Percentiles rank a stretch among this genome's conserved stretches.
Conservation (phyloP, 35 echinoderm and acorn worm genomes). For the Heliocidaris erythrogramma region DNA sequence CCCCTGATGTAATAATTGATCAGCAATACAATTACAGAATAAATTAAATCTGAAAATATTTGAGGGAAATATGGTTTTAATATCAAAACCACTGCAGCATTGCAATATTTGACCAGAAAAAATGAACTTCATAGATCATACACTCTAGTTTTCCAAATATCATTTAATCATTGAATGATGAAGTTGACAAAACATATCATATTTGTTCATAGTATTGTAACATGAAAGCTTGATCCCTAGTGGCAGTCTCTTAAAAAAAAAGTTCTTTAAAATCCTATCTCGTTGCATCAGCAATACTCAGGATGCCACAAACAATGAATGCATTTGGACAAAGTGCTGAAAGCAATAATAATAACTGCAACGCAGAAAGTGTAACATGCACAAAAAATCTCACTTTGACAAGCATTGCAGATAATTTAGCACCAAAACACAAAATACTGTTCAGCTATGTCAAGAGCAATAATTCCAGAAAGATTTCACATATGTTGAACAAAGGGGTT, state of each 20-base stretch:
- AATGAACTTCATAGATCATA: not conserved
- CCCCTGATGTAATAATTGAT: not conserved
- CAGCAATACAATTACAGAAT: not conserved
- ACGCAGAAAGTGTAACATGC: too few species aligned
- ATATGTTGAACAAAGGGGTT: not conserved
- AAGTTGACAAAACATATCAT: too few species aligned
- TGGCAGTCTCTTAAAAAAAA: not conserved
- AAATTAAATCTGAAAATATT: not conserved
- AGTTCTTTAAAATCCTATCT: not conserved
- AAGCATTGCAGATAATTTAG: not conserved
- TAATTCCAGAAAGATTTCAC: not conserved
- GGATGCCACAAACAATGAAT: too few species aligned
- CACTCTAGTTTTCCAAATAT: not conserved
- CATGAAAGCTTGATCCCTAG: not conserved
- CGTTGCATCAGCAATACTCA: too few species aligned
- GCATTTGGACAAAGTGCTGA: too few species aligned
- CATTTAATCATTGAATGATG: not conserved
- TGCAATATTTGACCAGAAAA: not conserved
- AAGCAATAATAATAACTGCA: too few species aligned
- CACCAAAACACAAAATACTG: slow-evolving; percentile 1
- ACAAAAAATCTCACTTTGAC: not conserved
- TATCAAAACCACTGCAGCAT: not conserved
- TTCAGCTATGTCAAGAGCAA: not conserved
- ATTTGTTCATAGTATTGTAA: not conserved
- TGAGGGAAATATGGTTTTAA: not conserved